These are phyloP conservation scores for Tinea semifulvella DNA, from an alignment of 2,888 invertebrate genomes.

Conservation along the genomic window DNA sequence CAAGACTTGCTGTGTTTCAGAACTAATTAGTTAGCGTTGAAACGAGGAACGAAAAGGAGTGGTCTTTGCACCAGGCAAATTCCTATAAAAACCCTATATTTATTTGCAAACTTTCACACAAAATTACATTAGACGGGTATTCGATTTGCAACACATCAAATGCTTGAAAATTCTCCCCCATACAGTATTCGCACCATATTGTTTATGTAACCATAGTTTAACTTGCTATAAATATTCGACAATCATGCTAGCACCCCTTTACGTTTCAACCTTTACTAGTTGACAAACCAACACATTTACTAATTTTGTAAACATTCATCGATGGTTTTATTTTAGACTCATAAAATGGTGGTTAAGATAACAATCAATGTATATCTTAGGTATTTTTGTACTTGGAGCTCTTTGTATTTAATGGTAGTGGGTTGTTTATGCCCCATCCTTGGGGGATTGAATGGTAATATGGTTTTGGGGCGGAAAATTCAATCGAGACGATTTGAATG, in stretches of 20 bases:
- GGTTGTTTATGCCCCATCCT: conserved; percentile 21
- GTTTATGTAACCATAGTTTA: conserved; percentile 50
- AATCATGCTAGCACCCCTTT: conserved; percentile 15
- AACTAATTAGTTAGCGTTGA: no score
- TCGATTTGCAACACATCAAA: no score
- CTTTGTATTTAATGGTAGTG: neutral
- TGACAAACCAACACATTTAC: neutral
- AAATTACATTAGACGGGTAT: no score
- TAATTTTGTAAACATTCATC: neutral
- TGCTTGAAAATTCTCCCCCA: no score
- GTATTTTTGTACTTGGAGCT: neutral
- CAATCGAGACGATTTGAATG: conserved; percentile 42
- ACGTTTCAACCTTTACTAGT: neutral
- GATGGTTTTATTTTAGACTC: neutral
- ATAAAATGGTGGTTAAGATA: neutral
- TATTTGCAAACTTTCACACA: no score
- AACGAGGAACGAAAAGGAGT: no score
- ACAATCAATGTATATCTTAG: neutral
- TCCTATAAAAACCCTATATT: no score
- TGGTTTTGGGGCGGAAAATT: conserved; percentile 34
- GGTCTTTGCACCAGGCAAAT: no score
- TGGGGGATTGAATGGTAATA: conserved; percentile 32
- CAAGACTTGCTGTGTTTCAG: no score
- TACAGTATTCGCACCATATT: conserved; percentile 44
- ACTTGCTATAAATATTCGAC: conserved; percentile 45